phyloP scores from a whole-genome alignment of 1,140 invertebrate genomes.

The Drosophila yakuba region DNA sequence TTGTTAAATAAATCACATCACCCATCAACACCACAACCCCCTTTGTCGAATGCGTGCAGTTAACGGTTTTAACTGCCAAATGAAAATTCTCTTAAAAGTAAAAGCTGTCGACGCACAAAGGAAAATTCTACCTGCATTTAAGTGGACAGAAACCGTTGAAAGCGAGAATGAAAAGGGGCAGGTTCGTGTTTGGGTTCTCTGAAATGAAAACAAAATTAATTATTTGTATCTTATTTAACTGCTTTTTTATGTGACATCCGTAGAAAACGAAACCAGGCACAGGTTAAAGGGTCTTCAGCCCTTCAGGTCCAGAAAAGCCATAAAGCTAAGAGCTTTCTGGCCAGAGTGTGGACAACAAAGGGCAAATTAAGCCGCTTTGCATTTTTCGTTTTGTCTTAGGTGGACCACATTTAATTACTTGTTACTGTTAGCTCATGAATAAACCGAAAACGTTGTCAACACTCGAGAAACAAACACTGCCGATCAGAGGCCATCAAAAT shows the following conservation, averaged over 20 bases:
- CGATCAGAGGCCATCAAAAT: conserved; percentile 56
- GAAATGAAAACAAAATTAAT: conserved; percentile 4
- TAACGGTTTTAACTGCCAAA: conserved; percentile 27
- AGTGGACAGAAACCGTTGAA: conserved; percentile 22
- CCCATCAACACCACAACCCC: conserved; percentile 22
- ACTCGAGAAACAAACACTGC: conserved; percentile 20
- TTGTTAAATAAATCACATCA: conserved; percentile 72
- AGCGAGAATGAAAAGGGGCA: conserved; percentile 20
- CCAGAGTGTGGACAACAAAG: conserved; percentile 45
- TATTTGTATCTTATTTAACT: conserved; percentile 32
- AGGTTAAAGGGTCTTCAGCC: conserved; percentile 8
- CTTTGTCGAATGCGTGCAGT: conserved; percentile 3
- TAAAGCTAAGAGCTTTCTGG: conserved; percentile 68
- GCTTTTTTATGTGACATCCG: conserved; percentile 8
- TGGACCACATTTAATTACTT: conserved; percentile 69
- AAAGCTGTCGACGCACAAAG: conserved; percentile 18
- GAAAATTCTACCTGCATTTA: conserved; percentile 29
- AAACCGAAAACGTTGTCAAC: conserved; percentile 49
- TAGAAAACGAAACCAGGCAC: conserved; percentile 42
- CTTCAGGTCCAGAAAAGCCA: neutral
- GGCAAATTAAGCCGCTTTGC: conserved; percentile 53
- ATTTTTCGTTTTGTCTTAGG: conserved; percentile 51
- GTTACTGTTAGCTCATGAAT: conserved; percentile 77
- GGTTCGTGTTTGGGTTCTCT: conserved; percentile 2
- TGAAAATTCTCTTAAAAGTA: conserved; percentile 52